A percentile compares a stretch with the other conserved stretches of the same genome.
These are phyloP conservation scores for Cryptocheilus praepositus DNA, from an alignment of 2,888 invertebrate species.

Conservation along the genomic window DNA sequence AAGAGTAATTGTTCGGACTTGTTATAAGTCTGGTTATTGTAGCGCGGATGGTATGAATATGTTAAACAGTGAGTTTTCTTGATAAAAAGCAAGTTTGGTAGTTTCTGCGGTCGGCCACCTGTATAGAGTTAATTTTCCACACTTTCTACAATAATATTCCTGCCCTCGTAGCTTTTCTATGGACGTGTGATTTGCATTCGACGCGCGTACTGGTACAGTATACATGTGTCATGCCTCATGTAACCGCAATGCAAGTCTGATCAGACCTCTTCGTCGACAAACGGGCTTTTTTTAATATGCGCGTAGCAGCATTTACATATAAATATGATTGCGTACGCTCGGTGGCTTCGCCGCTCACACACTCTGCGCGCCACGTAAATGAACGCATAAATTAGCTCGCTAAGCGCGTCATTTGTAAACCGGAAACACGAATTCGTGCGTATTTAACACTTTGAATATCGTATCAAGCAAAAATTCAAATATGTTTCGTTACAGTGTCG, in stretches of 20 bases:
- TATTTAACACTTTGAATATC: no score
- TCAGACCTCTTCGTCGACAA: slow-evolving; percentile 18
- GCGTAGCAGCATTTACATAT: slow-evolving; percentile 50
- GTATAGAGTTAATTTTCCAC: no score
- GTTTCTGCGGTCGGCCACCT: not conserved
- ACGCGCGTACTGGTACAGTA: not conserved
- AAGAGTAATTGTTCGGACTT: no score
- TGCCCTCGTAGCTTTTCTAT: no score
- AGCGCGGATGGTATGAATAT: no score
- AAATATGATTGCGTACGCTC: slow-evolving; percentile 46
- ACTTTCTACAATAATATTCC: no score
- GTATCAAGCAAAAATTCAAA: no score
- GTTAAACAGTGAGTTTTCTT: not conserved
- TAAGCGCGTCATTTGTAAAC: no score
- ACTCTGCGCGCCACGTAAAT: slow-evolving; percentile 31
- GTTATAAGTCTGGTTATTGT: no score
- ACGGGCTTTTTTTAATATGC: slow-evolving; percentile 23
- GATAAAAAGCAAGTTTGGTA: not conserved
- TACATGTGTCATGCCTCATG: slow-evolving; percentile 11
- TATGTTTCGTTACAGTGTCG: no score
- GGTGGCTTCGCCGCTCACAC: slow-evolving; percentile 32
- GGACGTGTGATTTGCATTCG: not conserved
- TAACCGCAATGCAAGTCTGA: slow-evolving; percentile 40
- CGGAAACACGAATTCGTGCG: no score
- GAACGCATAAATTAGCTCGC: slow-evolving; percentile 53